Evolutionary conservation across 2,113 vertebrate genomes (phyloP).

Genomic region (Phodopus roborovskii): DNA sequence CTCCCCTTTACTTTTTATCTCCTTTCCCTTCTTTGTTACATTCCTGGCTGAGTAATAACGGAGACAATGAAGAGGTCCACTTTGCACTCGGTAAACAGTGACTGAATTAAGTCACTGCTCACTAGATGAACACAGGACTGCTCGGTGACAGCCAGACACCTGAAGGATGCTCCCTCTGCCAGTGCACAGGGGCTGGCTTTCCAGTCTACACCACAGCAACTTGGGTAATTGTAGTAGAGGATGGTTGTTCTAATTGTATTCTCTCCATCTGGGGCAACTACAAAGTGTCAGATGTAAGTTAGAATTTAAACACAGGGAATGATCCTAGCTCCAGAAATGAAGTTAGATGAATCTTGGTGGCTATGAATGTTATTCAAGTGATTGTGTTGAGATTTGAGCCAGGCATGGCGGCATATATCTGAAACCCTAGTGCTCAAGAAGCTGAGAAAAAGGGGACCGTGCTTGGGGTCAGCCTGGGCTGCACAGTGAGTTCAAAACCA

Average conservation of each 20-base stretch:
- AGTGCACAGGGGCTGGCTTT: not conserved
- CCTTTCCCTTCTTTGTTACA: not conserved
- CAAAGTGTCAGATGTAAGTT: constrained; percentile 1
- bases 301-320: not conserved
- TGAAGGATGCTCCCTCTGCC: not conserved
- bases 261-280: not conserved
- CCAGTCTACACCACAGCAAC: not conserved
- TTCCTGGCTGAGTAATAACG: not conserved
- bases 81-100: not conserved
- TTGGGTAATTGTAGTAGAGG: not conserved
- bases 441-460: not conserved
- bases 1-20: not conserved
- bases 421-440: not conserved
- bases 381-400: constrained; percentile 19
- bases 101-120: not conserved
- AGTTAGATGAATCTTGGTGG: constrained; percentile 8
- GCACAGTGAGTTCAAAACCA: not conserved
- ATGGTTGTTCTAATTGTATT: constrained; percentile 9
- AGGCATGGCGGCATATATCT: not conserved
- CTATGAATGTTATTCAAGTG: not conserved
- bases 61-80: not conserved
- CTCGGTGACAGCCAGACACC: not conserved
- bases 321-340: constrained; percentile 19
- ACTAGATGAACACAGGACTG: not conserved
- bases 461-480: not conserved